phyloP scores from a whole-genome alignment of 2,888 invertebrate species.

The Apotomis turbidana region DNA sequence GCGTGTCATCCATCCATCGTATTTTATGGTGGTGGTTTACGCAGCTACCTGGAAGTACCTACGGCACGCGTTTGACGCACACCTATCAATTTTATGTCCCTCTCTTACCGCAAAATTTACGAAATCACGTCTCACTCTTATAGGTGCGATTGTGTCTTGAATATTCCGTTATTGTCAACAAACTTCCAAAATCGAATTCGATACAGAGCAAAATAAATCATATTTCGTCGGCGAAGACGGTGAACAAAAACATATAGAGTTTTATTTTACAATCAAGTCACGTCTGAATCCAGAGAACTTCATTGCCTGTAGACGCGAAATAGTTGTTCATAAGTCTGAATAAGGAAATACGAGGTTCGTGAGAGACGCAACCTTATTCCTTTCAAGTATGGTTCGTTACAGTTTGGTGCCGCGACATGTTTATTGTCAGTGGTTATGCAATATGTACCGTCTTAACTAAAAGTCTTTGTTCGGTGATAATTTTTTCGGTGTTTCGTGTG shows the following conservation, averaged over 20 bases:
- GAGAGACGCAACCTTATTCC: slow-evolving; percentile 38
- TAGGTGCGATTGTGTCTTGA: slow-evolving; percentile 8
- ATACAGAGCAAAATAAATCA: slow-evolving; percentile 44
- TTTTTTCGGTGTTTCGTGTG: neutral
- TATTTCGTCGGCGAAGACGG: slow-evolving; percentile 44
- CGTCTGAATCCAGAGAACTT: slow-evolving; percentile 45
- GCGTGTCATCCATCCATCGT: slow-evolving; percentile 24
- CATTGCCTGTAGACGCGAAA: slow-evolving; percentile 46
- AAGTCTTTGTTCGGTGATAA: slow-evolving; percentile 22
- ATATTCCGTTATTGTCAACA: slow-evolving; percentile 28
- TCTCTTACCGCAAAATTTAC: neutral
- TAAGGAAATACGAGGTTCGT: slow-evolving; percentile 40
- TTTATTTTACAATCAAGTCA: slow-evolving; percentile 46
- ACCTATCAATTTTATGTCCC: slow-evolving; percentile 19
- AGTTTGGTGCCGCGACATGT: neutral
- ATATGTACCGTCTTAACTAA: slow-evolving; percentile 8
- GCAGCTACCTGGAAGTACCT: slow-evolving; percentile 9
- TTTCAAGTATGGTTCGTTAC: slow-evolving; percentile 35
- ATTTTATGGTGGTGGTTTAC: slow-evolving; percentile 31
- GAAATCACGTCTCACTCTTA: slow-evolving; percentile 8
- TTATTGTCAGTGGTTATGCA: slow-evolving; percentile 15
- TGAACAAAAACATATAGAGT: slow-evolving; percentile 48
- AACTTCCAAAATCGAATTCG: slow-evolving; percentile 32
- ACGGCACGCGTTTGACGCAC: slow-evolving; percentile 18
- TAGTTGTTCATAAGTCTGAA: slow-evolving; percentile 45